A percentile compares a stretch with the other conserved stretches of the same genome.
phyloP scores from a whole-genome alignment of 2,888 invertebrate species.

The Pyrrhia umbra region DNA sequence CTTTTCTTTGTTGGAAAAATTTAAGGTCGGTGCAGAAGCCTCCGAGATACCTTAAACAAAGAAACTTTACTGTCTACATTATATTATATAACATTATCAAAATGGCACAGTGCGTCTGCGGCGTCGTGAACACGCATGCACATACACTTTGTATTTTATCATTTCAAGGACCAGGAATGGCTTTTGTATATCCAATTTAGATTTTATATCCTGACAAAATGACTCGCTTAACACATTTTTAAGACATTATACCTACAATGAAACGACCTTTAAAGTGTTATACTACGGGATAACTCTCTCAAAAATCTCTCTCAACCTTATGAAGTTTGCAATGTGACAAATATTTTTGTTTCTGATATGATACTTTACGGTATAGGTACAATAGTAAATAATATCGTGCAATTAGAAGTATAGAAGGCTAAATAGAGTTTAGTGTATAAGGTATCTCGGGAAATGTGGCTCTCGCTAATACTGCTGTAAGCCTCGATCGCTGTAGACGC shows the following conservation, averaged over 20 bases:
- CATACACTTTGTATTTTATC: neutral
- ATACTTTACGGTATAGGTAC: neutral
- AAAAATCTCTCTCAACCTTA: too few species aligned
- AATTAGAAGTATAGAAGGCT: neutral
- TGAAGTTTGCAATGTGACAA: neutral
- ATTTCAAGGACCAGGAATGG: neutral
- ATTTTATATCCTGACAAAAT: neutral
- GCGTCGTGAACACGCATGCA: neutral
- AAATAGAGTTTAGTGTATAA: constrained; percentile 5
- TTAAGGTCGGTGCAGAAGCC: constrained; percentile 40
- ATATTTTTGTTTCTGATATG: neutral
- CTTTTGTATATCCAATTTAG: neutral
- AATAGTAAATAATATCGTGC: neutral
- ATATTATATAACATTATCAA: constrained; percentile 25
- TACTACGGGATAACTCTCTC: too few species aligned
- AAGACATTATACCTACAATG: too few species aligned
- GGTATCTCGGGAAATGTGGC: constrained; percentile 46
- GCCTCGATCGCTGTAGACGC: constrained; percentile 19
- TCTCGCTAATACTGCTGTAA: constrained; percentile 8
- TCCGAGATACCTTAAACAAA: constrained; percentile 57
- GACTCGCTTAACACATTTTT: neutral
- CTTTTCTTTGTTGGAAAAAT: constrained; percentile 26
- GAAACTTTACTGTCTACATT: constrained; percentile 40
- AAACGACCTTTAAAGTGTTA: too few species aligned
- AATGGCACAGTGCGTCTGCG: constrained; percentile 3